Evolutionary conservation across 2,888 invertebrate species (phyloP).

Genomic region (Trimorus sp.): DNA sequence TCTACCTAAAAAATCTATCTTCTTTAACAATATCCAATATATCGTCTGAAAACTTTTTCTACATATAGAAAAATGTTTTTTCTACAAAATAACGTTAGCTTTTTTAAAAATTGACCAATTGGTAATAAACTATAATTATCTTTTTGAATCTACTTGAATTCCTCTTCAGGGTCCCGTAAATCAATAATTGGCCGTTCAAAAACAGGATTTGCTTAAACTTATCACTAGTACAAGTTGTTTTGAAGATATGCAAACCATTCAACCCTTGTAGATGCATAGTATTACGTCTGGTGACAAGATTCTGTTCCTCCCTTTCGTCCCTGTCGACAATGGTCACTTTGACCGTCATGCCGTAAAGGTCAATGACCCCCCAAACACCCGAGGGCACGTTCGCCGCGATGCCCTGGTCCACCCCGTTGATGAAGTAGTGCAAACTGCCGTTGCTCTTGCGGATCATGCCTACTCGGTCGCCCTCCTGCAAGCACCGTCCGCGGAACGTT

Average conservation of each 20-base stretch:
- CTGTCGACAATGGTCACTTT: constrained; percentile 93
- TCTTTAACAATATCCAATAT: too few species aligned
- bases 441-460: constrained; percentile 94
- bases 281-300: constrained; percentile 87
- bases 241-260: constrained; percentile 72
- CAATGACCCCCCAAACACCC: constrained; percentile 96
- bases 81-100: too few species aligned
- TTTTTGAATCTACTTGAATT: too few species aligned
- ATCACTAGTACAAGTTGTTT: too few species aligned
- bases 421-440: constrained; percentile 94
- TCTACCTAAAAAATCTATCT: too few species aligned
- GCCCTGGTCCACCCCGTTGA: constrained; percentile 96
- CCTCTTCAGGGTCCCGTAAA: too few species aligned
- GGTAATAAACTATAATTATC: too few species aligned
- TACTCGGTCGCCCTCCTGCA: constrained; percentile 93
- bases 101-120: too few species aligned
- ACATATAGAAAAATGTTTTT: too few species aligned
- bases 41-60: too few species aligned
- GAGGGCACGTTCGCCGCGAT: constrained; percentile 91
- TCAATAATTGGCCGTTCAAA: too few species aligned
- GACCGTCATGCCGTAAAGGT: constrained; percentile 97
- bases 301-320: constrained; percentile 89
- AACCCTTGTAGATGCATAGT: constrained; percentile 83
- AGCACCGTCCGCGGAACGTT: constrained; percentile 28
- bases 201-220: too few species aligned